These are phyloP conservation scores for Spheniscus mendiculus DNA, from an alignment of 2,113 vertebrate genomes.

Conservation along the genomic window DNA sequence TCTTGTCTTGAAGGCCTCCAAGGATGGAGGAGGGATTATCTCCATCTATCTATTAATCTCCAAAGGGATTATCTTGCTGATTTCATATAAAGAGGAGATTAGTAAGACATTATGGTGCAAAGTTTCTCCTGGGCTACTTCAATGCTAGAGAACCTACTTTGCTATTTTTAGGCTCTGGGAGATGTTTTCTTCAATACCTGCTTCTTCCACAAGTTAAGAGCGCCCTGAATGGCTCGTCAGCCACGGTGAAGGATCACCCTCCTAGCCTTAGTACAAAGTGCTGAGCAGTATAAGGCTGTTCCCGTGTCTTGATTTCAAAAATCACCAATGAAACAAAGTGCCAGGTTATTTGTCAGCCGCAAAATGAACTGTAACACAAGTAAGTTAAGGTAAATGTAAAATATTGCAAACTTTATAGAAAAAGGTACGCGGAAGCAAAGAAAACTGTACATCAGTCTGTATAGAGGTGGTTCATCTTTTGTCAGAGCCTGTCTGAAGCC, in stretches of 20 bases:
- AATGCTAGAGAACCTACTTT: background rate
- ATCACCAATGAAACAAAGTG: background rate
- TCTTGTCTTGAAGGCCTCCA: no score
- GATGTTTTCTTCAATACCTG: background rate
- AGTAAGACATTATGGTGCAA: background rate
- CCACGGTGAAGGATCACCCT: background rate
- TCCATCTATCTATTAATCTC: no score
- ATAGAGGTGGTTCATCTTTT: background rate
- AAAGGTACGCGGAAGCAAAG: background rate
- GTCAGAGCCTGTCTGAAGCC: background rate
- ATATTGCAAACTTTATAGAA: background rate
- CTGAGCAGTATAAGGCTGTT: background rate
- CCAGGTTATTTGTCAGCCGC: background rate
- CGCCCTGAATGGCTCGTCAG: background rate
- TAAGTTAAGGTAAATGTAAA: background rate
- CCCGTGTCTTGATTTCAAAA: background rate
- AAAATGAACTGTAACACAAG: background rate
- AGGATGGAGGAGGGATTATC: no score
- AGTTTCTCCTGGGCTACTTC: background rate
- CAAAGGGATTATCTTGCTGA: background rate
- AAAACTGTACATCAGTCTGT: background rate
- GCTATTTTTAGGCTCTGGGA: background rate
- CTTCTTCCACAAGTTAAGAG: background rate
- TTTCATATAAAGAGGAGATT: background rate
- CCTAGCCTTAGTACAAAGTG: background rate